Conservation (phyloP, 1,140 invertebrate species). For the Coboldia fuscipes region DNA sequence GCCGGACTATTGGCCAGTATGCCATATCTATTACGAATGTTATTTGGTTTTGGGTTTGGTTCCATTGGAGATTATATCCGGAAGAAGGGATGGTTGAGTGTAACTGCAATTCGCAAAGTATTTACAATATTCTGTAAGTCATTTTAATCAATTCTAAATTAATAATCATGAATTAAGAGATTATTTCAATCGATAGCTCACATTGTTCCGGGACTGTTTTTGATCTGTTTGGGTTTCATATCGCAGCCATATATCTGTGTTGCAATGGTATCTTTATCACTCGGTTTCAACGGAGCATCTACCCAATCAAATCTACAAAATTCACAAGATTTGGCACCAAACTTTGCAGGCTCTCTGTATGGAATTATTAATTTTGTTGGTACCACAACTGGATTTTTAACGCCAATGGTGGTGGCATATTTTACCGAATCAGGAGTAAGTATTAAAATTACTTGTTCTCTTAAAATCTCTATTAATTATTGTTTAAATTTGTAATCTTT, state of each 20-base stretch:
- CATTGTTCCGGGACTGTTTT: slow-evolving; percentile 39
- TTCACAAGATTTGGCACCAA: slow-evolving; percentile 58
- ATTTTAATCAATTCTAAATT: neutral
- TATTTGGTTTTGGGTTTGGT: slow-evolving; percentile 41
- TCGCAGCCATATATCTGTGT: slow-evolving; percentile 39
- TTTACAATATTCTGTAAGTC: slow-evolving; percentile 44
- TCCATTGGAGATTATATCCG: slow-evolving; percentile 38
- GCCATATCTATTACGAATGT: slow-evolving; percentile 39
- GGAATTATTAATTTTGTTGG: slow-evolving; percentile 52
- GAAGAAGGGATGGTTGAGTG: slow-evolving; percentile 28
- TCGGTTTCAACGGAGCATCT: slow-evolving; percentile 63
- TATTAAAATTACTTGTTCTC: slow-evolving; percentile 3
- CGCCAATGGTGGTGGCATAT: slow-evolving; percentile 42
- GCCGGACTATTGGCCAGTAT: slow-evolving; percentile 46
- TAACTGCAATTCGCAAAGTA: slow-evolving; percentile 42
- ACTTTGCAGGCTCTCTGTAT: slow-evolving; percentile 52
- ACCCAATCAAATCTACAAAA: slow-evolving; percentile 66
- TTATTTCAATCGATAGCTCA: slow-evolving; percentile 29
- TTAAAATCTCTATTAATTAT: neutral
- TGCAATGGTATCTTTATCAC: slow-evolving; percentile 42
- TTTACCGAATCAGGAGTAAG: slow-evolving; percentile 39
- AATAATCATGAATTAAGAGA: neutral
- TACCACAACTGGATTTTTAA: slow-evolving; percentile 49
- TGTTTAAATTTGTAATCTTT: slow-evolving; percentile 19
- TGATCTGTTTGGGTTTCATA: slow-evolving; percentile 38